Conservation (phyloP, 2,888 invertebrate species). For the Melieria picta region DNA sequence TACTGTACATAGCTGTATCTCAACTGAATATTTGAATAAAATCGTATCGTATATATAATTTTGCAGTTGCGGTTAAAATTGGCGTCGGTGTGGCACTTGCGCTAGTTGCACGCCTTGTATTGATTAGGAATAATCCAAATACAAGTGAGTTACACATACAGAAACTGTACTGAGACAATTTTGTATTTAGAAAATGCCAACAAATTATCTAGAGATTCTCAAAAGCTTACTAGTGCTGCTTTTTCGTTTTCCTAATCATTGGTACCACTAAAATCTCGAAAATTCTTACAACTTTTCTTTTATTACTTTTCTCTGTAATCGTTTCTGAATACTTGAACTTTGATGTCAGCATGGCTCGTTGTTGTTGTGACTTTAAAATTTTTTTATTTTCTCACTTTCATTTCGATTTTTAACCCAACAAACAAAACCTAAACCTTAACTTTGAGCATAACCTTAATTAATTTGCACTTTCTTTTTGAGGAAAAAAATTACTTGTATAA, state of each 20-base stretch:
- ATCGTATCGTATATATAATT: constrained; percentile 59
- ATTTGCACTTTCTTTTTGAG: constrained; percentile 50
- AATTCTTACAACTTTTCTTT: background rate
- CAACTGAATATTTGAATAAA: too few species aligned
- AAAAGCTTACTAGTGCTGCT: constrained; percentile 35
- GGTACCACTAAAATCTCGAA: constrained; percentile 24
- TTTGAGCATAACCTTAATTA: constrained; percentile 20
- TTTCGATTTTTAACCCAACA: background rate
- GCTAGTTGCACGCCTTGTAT: constrained; percentile 85
- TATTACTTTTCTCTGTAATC: constrained; percentile 5
- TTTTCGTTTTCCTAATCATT: constrained; percentile 23
- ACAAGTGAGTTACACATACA: constrained; percentile 61
- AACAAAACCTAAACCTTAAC: constrained; percentile 26
- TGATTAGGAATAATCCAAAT: constrained; percentile 76
- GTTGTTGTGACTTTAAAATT: constrained; percentile 6
- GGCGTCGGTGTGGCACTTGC: constrained; percentile 86
- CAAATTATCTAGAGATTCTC: background rate
- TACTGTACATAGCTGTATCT: background rate
- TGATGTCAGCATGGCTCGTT: constrained; percentile 25
- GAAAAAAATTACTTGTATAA: constrained; percentile 27
- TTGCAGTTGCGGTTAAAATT: constrained; percentile 89
- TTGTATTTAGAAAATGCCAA: too few species aligned
- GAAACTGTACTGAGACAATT: background rate
- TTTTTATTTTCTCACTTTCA: constrained; percentile 33
- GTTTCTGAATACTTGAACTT: background rate